These are phyloP conservation scores for Palythoa caribaeorum DNA, from an alignment of 92 coral and sea anemone species.

Conservation along the genomic window DNA sequence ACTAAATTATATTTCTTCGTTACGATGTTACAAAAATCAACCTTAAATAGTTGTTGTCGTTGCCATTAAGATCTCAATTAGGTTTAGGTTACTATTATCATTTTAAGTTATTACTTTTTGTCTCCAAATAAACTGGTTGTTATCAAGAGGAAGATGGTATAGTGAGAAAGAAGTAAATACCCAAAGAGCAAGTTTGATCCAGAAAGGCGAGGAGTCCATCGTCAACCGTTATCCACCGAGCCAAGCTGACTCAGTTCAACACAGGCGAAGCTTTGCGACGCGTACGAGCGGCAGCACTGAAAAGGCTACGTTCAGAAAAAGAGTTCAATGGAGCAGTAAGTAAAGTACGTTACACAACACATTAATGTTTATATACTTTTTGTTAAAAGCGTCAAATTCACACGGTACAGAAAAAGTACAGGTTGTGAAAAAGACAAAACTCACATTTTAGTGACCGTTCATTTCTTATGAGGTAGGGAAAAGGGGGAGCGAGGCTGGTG, in stretches of 20 bases:
- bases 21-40: too few species aligned
- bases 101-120: too few species aligned
- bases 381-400: background rate
- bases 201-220: constrained; percentile 28
- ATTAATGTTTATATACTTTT: background rate
- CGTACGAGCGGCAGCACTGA: constrained; percentile 48
- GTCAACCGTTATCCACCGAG: constrained; percentile 33
- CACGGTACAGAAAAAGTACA: too few species aligned
- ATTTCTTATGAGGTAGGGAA: too few species aligned
- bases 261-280: constrained; percentile 19
- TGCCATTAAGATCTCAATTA: too few species aligned
- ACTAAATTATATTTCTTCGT: too few species aligned
- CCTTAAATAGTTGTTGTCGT: too few species aligned
- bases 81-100: too few species aligned
- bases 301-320: constrained; percentile 23
- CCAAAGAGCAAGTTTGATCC: constrained; percentile 41
- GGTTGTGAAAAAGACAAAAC: too few species aligned
- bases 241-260: constrained; percentile 25
- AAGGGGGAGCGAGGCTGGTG: too few species aligned
- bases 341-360: background rate
- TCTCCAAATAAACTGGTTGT: background rate
- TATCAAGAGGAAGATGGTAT: background rate
- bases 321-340: constrained; percentile 11
- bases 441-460: too few species aligned
- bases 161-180: constrained; percentile 51